Percentiles rank a stretch among this genome's conserved stretches.
Evolutionary conservation across 2,113 vertebrate genomes (phyloP).

Genomic region (Ranitomeya imitator): DNA sequence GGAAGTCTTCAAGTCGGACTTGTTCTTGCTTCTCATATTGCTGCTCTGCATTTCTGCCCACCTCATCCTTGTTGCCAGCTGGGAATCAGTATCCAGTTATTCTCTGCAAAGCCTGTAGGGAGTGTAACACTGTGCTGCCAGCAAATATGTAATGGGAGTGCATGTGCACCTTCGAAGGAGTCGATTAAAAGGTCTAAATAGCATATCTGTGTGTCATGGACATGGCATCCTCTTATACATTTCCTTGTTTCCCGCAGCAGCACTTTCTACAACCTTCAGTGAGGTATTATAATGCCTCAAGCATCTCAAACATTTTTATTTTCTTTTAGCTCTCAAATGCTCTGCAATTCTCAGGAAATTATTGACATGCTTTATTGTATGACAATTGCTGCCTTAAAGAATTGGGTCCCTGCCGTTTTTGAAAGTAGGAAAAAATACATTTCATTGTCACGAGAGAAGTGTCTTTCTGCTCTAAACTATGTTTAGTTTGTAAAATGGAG

Average conservation of each 20-base stretch:
- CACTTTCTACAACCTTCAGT: neutral
- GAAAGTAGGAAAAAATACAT: conserved; percentile 14
- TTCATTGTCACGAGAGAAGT: neutral
- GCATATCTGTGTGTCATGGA: neutral
- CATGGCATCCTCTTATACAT: neutral
- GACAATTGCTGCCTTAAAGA: conserved; percentile 37
- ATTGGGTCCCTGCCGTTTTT: conserved; percentile 26
- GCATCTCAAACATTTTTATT: conserved; percentile 14
- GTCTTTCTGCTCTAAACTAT: neutral
- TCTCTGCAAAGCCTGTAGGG: too few species aligned
- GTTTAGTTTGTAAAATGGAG: conserved; percentile 21
- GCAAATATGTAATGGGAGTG: too few species aligned
- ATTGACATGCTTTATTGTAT: conserved; percentile 43
- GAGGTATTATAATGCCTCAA: conserved; percentile 20
- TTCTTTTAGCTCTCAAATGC: conserved; percentile 36
- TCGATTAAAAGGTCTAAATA: neutral
- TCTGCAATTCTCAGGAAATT: conserved; percentile 9
- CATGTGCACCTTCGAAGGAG: neutral
- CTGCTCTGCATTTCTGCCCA: too few species aligned
- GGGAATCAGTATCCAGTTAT: too few species aligned
- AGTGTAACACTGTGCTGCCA: too few species aligned
- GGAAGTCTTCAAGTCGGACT: too few species aligned
- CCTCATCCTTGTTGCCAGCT: too few species aligned
- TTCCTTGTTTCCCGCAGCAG: neutral
- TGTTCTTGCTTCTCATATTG: too few species aligned